Base-by-base conservation (phyloP, 37 sponge, comb jelly and placozoan genomes). In the Diacarnus erythraeanus region DNA sequence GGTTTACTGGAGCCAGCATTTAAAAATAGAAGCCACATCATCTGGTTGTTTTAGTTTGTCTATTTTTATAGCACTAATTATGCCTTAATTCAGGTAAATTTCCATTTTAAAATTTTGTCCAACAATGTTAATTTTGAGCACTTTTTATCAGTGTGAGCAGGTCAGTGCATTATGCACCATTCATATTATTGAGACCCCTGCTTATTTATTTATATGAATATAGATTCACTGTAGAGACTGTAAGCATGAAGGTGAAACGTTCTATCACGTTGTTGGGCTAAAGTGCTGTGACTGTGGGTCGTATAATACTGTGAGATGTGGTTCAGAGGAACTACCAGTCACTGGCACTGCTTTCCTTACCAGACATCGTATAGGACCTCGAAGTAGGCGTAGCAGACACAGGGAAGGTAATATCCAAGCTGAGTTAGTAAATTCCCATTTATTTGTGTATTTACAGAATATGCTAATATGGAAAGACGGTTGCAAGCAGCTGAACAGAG, bases 251-350 rank as follows among this genome's bases (percentile, higher is more conserved):
- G 25, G 65, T 21, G 71, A 80, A 3, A 78, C 83, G 2, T 5
- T 1, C 2, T 92, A 74, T 74, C 92, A 92, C 60, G 57, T 92
- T 42, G 79, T 84, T 83, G 92, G 92, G 2, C 76, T 92, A 29
- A 92, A 92, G 81, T 92, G 92, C 57, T 6, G 22, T 1, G n/a
- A 26, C 57, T 92, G 92, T 80, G 80, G 79, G 38, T 92, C 92
- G 18, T 92, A 87, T 76, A 92, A 92, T 88, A 92, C 92, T 3
- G 81, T 82, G 22, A 81, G 92, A 18, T 76, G 65, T 40, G 92
- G 92, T 9, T 73, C 69, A 25, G 86, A 85, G 69, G 74, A 85
- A 78, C 54, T 80, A 2, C 86, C 85, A 8, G 67, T 59, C 0
- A 65, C 37, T 33, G 90, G 78, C 35, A 69, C 77, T 18, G 77